A percentile compares a stretch with the other conserved stretches of the same genome.
Conservation (phyloP, 2,888 invertebrate genomes). For the Drosophila vallismaia region DNA sequence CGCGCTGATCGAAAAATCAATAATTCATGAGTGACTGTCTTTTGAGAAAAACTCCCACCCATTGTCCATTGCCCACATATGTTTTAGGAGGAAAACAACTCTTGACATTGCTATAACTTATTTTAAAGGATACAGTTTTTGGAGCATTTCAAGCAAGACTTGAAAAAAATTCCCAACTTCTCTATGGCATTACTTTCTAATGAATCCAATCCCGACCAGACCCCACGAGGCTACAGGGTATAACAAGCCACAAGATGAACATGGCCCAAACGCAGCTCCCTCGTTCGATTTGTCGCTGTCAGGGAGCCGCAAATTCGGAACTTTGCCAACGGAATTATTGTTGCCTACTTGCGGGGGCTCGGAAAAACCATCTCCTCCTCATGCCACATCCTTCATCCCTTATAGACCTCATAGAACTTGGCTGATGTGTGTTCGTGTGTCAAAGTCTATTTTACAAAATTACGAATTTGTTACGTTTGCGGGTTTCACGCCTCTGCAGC, state of each 20-base stretch:
- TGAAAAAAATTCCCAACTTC: no score
- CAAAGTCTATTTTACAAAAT: conserved; percentile 71
- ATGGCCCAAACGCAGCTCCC: conserved; percentile 51
- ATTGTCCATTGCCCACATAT: conserved; percentile 56
- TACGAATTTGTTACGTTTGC: conserved; percentile 77
- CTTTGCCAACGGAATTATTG: conserved; percentile 66
- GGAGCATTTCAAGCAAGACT: neutral
- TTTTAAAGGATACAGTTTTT: neutral
- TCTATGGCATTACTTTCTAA: neutral
- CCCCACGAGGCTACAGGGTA: neutral
- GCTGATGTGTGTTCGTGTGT: conserved; percentile 19
- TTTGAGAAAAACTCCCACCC: conserved; percentile 49
- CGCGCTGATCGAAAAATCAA: conserved; percentile 74
- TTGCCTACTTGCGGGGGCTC: conserved; percentile 61
- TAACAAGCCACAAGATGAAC: conserved; percentile 72
- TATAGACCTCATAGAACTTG: conserved; percentile 14
- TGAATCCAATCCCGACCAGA: neutral
- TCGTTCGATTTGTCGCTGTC: conserved; percentile 65
- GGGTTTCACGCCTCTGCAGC: conserved; percentile 70
- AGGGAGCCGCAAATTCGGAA: conserved; percentile 48
- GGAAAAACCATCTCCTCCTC: neutral
- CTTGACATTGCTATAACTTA: neutral
- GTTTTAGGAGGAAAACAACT: conserved; percentile 67
- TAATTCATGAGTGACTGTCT: conserved; percentile 63
- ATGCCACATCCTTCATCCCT: neutral